Evolutionary conservation across 2,797 vertebrate species (phyloP), one percentile per base, ranked within the genome.

Genomic region (Xiphorhynchus erythropygius): DNA sequence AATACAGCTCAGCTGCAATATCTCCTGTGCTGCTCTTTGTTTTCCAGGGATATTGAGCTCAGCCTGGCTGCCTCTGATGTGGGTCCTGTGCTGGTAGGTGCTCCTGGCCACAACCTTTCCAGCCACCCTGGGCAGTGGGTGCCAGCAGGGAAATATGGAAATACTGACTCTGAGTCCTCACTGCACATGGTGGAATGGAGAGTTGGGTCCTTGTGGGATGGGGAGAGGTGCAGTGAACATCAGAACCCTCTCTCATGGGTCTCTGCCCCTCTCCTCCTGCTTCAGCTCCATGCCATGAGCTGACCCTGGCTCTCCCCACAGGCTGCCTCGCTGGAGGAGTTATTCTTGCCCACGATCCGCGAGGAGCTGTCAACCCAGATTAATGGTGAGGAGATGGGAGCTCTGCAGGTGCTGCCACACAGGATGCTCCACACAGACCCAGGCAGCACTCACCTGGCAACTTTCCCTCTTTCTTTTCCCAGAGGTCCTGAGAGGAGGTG

Each of bases 41-140:
- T 89, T 95, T 88, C 27, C 92, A 97, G 96, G 42, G 56, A 87
- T 9, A 3, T 37, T 1, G 55, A 90, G 67, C 76, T 97, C 87
- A 96, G 91, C 77, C 80, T 97, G 85, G 95, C 94, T 6, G 18
- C 91, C 77, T 97, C 96, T 3, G 52, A 94, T 0, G 93, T 97
- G 83, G 96, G 96, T 21, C 63, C 94, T 0, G 47, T 97, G 16
- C 59, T 70, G 93, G 96, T 97, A 89, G 67, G 96, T 95, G 5
- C 24, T 49, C 32, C 47, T 63, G 3, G 37, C 32, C 25, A 0
- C 1, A 3, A 37, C 68, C 46, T 13, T 23, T 55, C 33, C 64
- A 42, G 9, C 12, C 33, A 4, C 1, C 50, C 71, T 2, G 0
- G 47, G 41, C 69, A 74, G 35, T 0, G 0, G 4, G 2, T 62